A percentile compares a stretch with the other conserved stretches of the same genome.
These are phyloP conservation scores for Spatulosminthurus flaviceps DNA, from an alignment of 2,888 invertebrate genomes.

Conservation along the genomic window DNA sequence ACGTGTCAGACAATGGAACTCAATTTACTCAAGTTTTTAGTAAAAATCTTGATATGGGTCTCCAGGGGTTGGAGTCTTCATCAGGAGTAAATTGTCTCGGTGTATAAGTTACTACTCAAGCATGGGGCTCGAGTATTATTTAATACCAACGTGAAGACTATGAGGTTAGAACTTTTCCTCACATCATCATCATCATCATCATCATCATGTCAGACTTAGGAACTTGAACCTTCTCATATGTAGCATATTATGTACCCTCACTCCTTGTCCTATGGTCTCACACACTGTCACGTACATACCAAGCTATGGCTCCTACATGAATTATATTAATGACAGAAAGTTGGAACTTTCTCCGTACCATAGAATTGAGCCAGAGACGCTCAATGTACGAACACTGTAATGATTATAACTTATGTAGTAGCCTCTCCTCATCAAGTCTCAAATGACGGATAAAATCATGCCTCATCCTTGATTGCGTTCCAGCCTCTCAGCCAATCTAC, in stretches of 20 bases:
- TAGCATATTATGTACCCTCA: not conserved
- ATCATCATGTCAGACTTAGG: not conserved
- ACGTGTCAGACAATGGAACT: slow-evolving; percentile 43
- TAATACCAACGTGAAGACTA: not conserved
- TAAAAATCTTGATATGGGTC: slow-evolving; percentile 52
- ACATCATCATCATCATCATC: slow-evolving; percentile 1
- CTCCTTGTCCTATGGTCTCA: not conserved
- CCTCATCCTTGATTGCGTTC: not conserved
- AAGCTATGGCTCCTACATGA: not conserved
- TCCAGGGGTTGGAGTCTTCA: slow-evolving; percentile 42
- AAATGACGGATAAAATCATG: slow-evolving; percentile 13
- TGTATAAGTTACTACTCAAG: not conserved
- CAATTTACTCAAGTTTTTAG: slow-evolving; percentile 49
- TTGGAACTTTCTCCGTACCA: not conserved
- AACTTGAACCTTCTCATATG: not conserved
- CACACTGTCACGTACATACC: too few species aligned
- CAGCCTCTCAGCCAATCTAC: not conserved
- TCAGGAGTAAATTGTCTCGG: slow-evolving; percentile 38
- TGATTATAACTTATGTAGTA: slow-evolving; percentile 9
- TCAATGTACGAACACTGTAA: not conserved
- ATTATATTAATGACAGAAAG: slow-evolving; percentile 8
- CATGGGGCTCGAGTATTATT: not conserved
- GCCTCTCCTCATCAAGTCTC: not conserved
- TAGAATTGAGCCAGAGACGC: too few species aligned
- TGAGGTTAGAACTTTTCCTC: not conserved